Evolutionary conservation across 2,888 invertebrate species (phyloP).

Genomic region (Endomychus coccineus): DNA sequence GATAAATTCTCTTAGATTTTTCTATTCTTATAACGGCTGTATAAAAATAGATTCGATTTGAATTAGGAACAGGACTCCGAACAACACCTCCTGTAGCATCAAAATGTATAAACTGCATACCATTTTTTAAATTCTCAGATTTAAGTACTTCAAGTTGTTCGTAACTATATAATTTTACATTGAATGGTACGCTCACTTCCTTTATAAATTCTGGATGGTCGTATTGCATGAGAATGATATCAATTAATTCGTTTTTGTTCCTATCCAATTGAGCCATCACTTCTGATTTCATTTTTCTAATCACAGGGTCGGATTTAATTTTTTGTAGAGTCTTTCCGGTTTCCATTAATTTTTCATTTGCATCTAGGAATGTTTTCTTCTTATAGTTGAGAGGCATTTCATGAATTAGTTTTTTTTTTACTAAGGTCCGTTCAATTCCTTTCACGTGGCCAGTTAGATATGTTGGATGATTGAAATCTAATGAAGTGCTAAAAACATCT

Average conservation of each 20-base stretch:
- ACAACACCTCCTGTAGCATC: conserved; percentile 4
- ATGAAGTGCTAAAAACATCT: no score
- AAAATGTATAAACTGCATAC: not conserved
- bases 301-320: no score
- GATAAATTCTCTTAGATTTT: not conserved
- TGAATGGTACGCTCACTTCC: conserved; percentile 1
- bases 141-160: not conserved
- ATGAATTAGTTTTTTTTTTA: no score
- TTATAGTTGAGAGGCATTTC: no score
- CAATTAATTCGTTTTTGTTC: conserved; percentile 4
- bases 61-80: not conserved
- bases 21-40: conserved; percentile 1
- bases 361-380: no score
- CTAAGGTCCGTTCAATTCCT: no score
- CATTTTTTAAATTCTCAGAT: not conserved
- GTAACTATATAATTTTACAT: not conserved
- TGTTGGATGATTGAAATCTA: no score
- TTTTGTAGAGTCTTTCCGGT: no score
- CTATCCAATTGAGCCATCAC: not conserved
- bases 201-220: conserved; percentile 1
- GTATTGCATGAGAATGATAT: conserved; percentile 1
- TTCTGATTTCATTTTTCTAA: no score
- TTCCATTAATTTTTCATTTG: no score
- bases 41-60: not conserved
- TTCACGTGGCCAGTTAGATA: no score